phyloP scores from a whole-genome alignment of 2,888 invertebrate genomes.

The Drosophila subquinaria region DNA sequence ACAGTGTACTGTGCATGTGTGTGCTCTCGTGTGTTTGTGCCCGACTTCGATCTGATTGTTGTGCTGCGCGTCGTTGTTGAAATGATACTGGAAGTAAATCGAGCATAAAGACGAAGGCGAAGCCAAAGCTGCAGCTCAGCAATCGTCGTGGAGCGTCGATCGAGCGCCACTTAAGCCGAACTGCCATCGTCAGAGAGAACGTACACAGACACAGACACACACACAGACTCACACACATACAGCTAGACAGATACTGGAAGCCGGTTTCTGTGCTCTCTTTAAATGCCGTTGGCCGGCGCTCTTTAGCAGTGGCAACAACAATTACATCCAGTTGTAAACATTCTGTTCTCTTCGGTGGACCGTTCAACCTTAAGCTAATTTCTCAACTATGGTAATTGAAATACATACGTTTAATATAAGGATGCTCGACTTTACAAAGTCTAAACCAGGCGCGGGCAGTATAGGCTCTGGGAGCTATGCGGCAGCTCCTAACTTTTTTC shows the following conservation, averaged over 20 bases:
- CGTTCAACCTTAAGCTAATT: conserved; percentile 18
- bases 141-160: conserved; percentile 22
- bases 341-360: conserved; percentile 23
- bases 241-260: conserved; percentile 7
- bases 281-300: conserved; percentile 18
- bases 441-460: too few species aligned
- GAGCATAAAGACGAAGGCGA: conserved; percentile 79
- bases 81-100: conserved; percentile 83
- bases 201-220: background rate
- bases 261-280: conserved; percentile 28
- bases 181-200: conserved; percentile 27
- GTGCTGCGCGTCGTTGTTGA: conserved; percentile 77
- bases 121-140: conserved; percentile 50
- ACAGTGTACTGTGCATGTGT: conserved; percentile 2
- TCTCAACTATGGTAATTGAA: conserved; percentile 9
- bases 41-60: conserved; percentile 66
- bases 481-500: too few species aligned
- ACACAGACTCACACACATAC: background rate
- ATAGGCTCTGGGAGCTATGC: too few species aligned
- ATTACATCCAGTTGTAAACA: conserved; percentile 17
- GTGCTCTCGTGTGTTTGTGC: conserved; percentile 10
- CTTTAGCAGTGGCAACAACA: conserved; percentile 11
- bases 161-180: conserved; percentile 53
- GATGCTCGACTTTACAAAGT: conserved; percentile 4
- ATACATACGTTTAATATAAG: background rate